These are phyloP conservation scores for Eretmochelys imbricata DNA, from an alignment of 2,113 vertebrate species.

Conservation along the genomic window DNA sequence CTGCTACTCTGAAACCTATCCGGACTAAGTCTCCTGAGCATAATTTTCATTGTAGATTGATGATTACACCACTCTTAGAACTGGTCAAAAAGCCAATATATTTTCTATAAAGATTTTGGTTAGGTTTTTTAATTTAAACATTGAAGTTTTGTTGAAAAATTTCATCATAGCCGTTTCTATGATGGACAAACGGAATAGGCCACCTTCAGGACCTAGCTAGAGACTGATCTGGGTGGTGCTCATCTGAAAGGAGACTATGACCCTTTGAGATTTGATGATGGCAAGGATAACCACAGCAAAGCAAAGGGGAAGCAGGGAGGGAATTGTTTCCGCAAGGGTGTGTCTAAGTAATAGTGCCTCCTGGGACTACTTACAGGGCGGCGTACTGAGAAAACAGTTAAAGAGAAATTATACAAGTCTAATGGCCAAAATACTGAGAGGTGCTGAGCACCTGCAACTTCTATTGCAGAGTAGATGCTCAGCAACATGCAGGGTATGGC, in stretches of 20 bases:
- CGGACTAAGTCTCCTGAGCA: neutral
- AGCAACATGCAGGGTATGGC: neutral
- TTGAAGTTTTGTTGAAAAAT: neutral
- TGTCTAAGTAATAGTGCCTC: neutral
- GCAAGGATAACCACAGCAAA: neutral
- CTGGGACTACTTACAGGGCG: fast-evolving
- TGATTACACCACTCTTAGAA: no score
- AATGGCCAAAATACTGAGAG: neutral
- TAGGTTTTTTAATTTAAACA: neutral
- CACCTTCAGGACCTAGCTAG: no score
- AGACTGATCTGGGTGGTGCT: neutral
- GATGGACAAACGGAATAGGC: no score
- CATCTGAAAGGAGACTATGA: neutral
- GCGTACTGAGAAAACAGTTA: neutral
- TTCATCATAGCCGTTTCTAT: neutral
- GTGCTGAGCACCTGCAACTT: neutral
- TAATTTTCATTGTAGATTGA: no score
- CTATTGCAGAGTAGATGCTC: neutral
- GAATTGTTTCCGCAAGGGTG: fast-evolving
- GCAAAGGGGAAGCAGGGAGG: neutral
- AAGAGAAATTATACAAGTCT: neutral
- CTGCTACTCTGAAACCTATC: no score
- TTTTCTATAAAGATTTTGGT: neutral
- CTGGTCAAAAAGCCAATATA: neutral
- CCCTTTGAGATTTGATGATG: neutral